Evolutionary conservation across 2,888 invertebrate species (phyloP), one percentile per base, ranked within the genome.

Genomic region (Conistra vaccinii): DNA sequence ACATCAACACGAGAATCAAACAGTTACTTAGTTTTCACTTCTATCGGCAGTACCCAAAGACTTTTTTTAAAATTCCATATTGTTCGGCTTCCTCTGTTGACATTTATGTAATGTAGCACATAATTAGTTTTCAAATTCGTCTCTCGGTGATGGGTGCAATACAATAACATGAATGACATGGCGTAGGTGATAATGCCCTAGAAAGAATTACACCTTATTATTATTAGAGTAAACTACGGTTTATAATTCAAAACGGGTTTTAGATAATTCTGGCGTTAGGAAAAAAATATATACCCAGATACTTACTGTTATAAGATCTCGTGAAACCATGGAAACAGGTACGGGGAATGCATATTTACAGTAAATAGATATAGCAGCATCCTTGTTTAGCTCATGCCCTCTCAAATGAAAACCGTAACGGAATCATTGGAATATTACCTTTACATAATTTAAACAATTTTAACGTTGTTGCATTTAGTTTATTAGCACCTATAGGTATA

Each of bases 321-420:
- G 74, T 82, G 29, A 35, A 12, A 63, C 76, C 78, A 68, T 88
- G 89, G 57, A 81, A 65, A 78, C 69, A 53, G 29, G 17, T 73
- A 4, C 45, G 26, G 39, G 55, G 67, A 63, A 48, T 68, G 68
- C 73, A 80, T 84, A 81, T 83, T 89, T 83, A 78, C 77, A 82
- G 85, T 74, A 80, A 73, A 83, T 76, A 80, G 76, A 9, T 77
- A 81, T 62, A 81, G 63, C 75, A 81, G 80, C 80, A 85, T 83
- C 80, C 79, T 81, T 81, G 84, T 85, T 86, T 76, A 79, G 67
- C 70, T 68, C 48, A 48, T 45, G 42, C 67, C 65, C 63, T 71
- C 58, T 78, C 35, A 42, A 58, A 74, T 75, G 60, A 55, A 81
- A 85, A 78, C 82, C 78, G 69, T 77, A 69, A 69, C 61, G 35